Evolutionary conservation across 2,113 vertebrate genomes (phyloP).

Genomic region (Dryoscopus gambensis): DNA sequence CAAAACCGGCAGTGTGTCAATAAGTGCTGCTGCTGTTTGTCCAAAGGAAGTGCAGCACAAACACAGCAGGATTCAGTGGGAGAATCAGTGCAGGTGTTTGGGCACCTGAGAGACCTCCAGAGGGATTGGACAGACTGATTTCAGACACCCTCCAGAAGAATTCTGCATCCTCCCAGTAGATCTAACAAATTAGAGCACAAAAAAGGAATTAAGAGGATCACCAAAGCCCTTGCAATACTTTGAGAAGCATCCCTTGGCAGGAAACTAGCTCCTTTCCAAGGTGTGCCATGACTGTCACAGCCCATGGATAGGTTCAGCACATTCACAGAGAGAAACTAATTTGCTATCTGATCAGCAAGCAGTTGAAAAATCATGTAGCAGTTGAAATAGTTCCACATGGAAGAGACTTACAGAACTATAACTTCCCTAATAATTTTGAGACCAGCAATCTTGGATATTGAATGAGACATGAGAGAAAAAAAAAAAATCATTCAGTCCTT

Average conservation of each 20-base stretch:
- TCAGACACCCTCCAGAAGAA: neutral
- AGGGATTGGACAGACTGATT: neutral
- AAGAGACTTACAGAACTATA: neutral
- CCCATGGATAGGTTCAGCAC: neutral
- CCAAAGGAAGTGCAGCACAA: neutral
- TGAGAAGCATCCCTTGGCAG: neutral
- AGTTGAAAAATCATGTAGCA: neutral
- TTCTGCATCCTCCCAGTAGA: neutral
- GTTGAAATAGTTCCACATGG: neutral
- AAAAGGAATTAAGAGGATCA: neutral
- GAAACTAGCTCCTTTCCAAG: neutral
- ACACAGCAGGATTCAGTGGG: neutral
- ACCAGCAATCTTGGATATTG: neutral
- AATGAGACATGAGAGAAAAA: accelerated
- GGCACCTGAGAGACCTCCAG: neutral
- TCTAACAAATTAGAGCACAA: neutral
- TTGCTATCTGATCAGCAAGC: neutral
- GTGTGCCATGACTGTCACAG: neutral
- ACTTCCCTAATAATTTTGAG: neutral
- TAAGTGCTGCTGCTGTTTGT: neutral
- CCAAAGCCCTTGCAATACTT: neutral
- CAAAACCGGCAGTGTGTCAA: neutral
- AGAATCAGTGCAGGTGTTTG: accelerated
- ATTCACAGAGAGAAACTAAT: neutral
- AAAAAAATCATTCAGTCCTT: neutral